phyloP scores from a whole-genome alignment of 1,140 invertebrate genomes.

The Drosophila mojavensis region DNA sequence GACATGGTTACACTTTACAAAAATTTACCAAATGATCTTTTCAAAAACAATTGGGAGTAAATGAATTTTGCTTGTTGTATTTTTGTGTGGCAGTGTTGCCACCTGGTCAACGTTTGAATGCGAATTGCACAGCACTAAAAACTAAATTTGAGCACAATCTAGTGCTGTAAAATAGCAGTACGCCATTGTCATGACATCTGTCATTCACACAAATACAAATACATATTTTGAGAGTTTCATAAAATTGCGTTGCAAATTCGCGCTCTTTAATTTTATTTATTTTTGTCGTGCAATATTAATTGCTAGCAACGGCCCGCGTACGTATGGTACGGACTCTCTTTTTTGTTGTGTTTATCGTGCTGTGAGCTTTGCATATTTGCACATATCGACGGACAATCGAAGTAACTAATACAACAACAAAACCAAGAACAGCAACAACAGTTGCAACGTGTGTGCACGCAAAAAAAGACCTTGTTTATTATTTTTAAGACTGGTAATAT shows the following conservation, averaged over 20 bases:
- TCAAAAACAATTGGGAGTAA: slow-evolving; percentile 2
- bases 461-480: slow-evolving; percentile 20
- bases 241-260: slow-evolving; percentile 58
- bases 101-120: background rate
- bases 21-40: slow-evolving; percentile 10
- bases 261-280: slow-evolving; percentile 4
- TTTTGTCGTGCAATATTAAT: background rate
- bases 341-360: background rate
- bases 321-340: background rate
- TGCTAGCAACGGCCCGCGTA: background rate
- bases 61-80: background rate
- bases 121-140: slow-evolving; percentile 1
- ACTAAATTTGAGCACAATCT: background rate
- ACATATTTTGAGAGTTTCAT: slow-evolving; percentile 38
- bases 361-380: background rate
- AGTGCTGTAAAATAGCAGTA: slow-evolving; percentile 15
- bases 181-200: slow-evolving; percentile 22
- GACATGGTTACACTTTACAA: slow-evolving; percentile 12
- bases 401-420: slow-evolving; percentile 23
- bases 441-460: slow-evolving; percentile 30
- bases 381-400: background rate
- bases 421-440: slow-evolving; percentile 3
- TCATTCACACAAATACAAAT: slow-evolving; percentile 21
- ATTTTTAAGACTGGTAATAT: background rate
- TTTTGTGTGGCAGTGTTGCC: slow-evolving; percentile 13